Percentiles rank a stretch among this genome's conserved stretches.
Conservation (phyloP, 2,113 vertebrate species). For the Cnemophilus loriae region DNA sequence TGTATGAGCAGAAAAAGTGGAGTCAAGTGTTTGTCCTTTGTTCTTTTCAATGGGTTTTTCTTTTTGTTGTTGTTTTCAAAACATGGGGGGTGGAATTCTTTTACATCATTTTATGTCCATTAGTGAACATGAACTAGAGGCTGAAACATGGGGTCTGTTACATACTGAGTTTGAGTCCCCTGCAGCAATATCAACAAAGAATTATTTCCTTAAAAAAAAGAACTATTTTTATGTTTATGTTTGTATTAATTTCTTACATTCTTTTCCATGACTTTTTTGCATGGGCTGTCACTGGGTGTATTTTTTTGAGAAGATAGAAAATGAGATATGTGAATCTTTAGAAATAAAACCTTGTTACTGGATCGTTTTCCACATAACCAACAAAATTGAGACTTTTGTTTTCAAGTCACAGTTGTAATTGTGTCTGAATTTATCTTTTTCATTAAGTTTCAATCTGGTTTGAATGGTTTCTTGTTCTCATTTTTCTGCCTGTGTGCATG, state of each 20-base stretch:
- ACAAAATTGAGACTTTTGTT: background rate
- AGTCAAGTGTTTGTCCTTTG: background rate
- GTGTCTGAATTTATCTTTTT: conserved; percentile 1
- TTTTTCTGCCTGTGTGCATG: background rate
- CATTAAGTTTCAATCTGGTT: background rate
- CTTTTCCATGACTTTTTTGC: background rate
- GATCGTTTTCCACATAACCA: background rate
- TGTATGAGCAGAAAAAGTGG: background rate
- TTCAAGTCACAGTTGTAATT: conserved; percentile 1
- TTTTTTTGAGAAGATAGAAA: background rate
- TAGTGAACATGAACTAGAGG: background rate
- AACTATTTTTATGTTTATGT: background rate
- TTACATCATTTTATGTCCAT: background rate
- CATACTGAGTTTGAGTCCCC: background rate
- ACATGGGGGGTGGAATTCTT: accelerated
- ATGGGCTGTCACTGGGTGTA: background rate
- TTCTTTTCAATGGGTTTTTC: background rate
- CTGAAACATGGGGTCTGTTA: background rate
- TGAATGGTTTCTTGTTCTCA: background rate
- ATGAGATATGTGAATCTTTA: background rate
- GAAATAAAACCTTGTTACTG: background rate
- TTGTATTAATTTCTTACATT: background rate
- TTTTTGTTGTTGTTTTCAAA: background rate
- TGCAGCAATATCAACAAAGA: background rate
- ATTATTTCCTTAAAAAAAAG: accelerated